phyloP scores from a whole-genome alignment of 2,888 invertebrate genomes.

The Tenthredo distinguenda region DNA sequence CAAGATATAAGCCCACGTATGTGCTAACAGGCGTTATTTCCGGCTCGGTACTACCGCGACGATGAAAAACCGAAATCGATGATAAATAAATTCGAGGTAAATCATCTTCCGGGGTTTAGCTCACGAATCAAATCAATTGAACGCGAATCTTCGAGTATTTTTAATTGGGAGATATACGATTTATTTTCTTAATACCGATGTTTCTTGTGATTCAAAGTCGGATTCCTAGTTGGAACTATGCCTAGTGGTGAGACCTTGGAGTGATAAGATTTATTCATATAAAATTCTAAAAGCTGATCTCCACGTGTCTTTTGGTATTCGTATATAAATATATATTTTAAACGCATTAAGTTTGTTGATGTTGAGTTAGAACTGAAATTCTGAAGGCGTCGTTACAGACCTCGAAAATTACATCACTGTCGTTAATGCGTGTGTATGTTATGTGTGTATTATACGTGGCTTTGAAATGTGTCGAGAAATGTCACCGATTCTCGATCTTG shows the following conservation, averaged over 20 bases:
- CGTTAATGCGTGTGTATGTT: background rate
- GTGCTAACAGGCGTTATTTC: background rate
- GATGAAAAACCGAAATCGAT: background rate
- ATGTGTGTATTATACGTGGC: background rate
- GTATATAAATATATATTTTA: background rate
- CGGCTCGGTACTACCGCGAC: background rate
- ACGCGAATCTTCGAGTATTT: background rate
- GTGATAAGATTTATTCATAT: slow-evolving; percentile 32
- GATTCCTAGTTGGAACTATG: background rate
- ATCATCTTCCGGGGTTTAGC: background rate
- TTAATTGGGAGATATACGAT: background rate
- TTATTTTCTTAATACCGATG: background rate
- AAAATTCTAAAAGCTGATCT: slow-evolving; percentile 5
- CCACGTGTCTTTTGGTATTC: background rate
- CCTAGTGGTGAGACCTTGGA: slow-evolving; percentile 17
- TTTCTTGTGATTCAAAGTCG: background rate
- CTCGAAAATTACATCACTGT: slow-evolving; percentile 5
- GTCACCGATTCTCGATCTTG: slow-evolving; percentile 5
- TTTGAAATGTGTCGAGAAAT: slow-evolving; percentile 16
- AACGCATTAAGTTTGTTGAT: background rate
- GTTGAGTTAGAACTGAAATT: background rate
- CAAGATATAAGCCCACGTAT: background rate
- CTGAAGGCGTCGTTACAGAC: slow-evolving; percentile 4
- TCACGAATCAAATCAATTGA: background rate
- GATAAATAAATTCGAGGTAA: background rate